Evolutionary conservation across 2,797 vertebrate genomes (phyloP), one percentile per base, ranked within the genome.

Genomic region (Buceros bicornis): DNA sequence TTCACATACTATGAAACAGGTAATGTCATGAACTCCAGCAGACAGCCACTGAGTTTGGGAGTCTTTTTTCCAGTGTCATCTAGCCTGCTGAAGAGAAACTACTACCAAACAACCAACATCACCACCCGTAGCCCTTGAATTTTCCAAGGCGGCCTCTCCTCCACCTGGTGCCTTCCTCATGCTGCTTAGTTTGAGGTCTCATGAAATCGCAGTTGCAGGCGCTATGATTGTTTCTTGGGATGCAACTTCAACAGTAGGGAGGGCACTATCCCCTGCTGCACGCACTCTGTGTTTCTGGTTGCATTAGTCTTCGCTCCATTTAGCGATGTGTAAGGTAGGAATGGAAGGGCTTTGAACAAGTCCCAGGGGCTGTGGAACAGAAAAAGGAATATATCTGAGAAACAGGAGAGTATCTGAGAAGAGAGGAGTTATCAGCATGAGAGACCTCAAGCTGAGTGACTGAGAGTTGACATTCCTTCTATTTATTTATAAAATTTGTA

Each of bases 401-500:
- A 83, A 92, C 43, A 21, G 82, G 50, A 95, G 89, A 88, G 81
- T 92, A 76, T 97, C 95, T 95, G 80, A 94, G 93, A 91, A 88
- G 91, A 95, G 83, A 87, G 29, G 64, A 93, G 94, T 92, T 97
- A 97, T 96, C 92, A 95, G 93, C 92, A 91, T 91, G 95, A 95
- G 97, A 93, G 97, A 97, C 96, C 95, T 97, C 97, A 97, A 98
- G 97, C 98, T 97, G 97, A 97, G 97, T 96, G 96, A 97, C 96
- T 97, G 96, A 96, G 94, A 95, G 97, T 37, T 97, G 97, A 98
- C 97, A 98, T 98, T 97, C 85, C 96, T 97, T 97, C 97, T 98
- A 97, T 97, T 98, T 98, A 98, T 98, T 98, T 98, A 98, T 98
- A 96, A 98, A 98, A 98, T 98, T 97, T 98, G 97, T 98, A 97